Base-by-base conservation (phyloP, 1,140 invertebrate genomes). In the Asobara japonica region DNA sequence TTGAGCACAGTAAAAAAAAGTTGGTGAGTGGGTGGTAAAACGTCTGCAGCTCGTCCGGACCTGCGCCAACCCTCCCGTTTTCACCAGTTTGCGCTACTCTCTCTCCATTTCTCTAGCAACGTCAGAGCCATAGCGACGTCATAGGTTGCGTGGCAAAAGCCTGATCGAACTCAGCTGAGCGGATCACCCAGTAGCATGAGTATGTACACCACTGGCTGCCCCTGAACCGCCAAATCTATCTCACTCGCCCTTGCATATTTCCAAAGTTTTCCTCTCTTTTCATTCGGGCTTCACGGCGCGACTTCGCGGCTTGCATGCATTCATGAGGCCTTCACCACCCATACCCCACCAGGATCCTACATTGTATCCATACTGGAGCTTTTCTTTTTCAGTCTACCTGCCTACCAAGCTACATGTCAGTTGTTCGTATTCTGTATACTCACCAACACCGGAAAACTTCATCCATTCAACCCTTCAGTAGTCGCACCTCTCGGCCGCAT, bases 141-240 rank as follows among this genome's bases (percentile, higher is more conserved):
- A 48, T 20, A 20, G n/a, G 36, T 31, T 41, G 33, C 60, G 48
- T 61, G 31, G 30, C 64, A 66, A 22, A 56, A 25, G 38, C 38
- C 22, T 65, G 83, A 85, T 85, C 84, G 83, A 84, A 87, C 78
- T 80, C 84, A 86, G 85, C 84, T 86, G 85, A 80, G 81, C 77
- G 73, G 76, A 74, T 73, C 67, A 62, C 65, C n/a, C 64, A 36
- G 38, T 64, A 41, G 33, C 38, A 66, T 71, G 69, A 76, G 75
- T 64, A 73, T n/a, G n/a, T 60, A 60, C 48, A n/a, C 61, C 18
- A 41, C 45, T 29, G 45, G 29, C 71, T 27, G 56, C 62, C 31
- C 31, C 60, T 16, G 36, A 30, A 66, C 65, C 22, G 22, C 60
- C 22, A 48, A 48, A 45, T 62, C 25, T 61, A 16, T 61, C 6